Percentiles rank a stretch among this genome's conserved stretches.
These are phyloP conservation scores for Drosophila obscura DNA, from an alignment of 1,140 invertebrate species.

Conservation along the genomic window DNA sequence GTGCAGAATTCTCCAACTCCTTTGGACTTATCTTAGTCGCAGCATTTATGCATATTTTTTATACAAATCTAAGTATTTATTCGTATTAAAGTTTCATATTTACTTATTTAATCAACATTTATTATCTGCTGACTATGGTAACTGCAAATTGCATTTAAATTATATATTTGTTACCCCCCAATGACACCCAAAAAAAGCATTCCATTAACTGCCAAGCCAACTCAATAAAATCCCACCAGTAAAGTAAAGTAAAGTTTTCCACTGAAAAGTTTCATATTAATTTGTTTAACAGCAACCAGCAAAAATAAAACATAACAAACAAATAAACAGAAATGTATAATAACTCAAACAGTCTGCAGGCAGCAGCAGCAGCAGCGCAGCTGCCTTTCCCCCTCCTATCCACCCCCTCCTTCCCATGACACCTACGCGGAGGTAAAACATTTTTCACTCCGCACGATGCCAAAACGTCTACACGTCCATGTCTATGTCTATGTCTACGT, in stretches of 20 bases:
- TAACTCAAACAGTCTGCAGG: constrained; percentile 42
- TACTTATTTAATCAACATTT: no score
- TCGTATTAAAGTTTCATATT: no score
- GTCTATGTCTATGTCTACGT: constrained; percentile 35
- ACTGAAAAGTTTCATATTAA: constrained; percentile 53
- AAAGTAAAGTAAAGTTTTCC: constrained; percentile 21
- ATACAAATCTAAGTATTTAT: no score
- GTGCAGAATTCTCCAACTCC: no score
- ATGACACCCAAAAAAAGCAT: no score
- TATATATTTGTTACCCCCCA: no score
- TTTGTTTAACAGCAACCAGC: constrained; percentile 50
- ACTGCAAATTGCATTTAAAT: no score
- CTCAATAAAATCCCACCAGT: constrained; percentile 7
- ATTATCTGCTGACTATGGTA: no score
- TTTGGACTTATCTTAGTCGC: no score
- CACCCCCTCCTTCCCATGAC: constrained; percentile 14
- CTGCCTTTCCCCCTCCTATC: constrained; percentile 9
- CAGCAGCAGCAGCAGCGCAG: constrained; percentile 21
- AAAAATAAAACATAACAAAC: constrained; percentile 9
- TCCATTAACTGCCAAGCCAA: neutral
- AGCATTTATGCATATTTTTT: no score
- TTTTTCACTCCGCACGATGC: constrained; percentile 60
- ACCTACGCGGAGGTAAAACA: constrained; percentile 51
- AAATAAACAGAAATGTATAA: constrained; percentile 42
- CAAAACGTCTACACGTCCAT: constrained; percentile 64